Evolutionary conservation across 2,797 vertebrate genomes (phyloP).

Genomic region (Acipenser transmontanus): DNA sequence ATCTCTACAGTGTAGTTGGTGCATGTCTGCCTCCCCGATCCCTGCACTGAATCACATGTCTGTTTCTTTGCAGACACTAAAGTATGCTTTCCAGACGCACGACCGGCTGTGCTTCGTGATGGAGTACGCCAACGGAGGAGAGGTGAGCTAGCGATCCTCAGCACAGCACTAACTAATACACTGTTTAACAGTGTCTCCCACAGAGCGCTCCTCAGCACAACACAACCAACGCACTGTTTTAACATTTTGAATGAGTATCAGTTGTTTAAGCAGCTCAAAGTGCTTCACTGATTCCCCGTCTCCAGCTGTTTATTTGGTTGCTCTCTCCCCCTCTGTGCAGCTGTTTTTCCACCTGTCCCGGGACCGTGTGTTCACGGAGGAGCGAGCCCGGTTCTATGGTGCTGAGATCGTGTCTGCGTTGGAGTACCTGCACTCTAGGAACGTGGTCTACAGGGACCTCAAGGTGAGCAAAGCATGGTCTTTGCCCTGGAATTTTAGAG

Average conservation of each 20-base stretch:
- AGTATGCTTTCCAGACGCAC: conserved; percentile 91
- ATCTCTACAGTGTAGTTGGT: too few relatives aligned
- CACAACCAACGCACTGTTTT: too few relatives aligned
- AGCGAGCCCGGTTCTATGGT: conserved; percentile 85
- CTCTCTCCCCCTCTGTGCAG: conserved; percentile 23
- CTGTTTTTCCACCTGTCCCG: conserved; percentile 91
- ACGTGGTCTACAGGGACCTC: conserved; percentile 90
- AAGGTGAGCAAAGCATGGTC: conserved; percentile 61
- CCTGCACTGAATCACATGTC: too few relatives aligned
- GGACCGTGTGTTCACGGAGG: conserved; percentile 87
- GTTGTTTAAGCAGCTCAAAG: too few relatives aligned
- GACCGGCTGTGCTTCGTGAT: conserved; percentile 94
- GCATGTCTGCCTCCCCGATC: too few relatives aligned
- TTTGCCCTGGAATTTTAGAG: background rate
- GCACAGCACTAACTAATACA: background rate
- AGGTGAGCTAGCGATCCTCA: conserved; percentile 57
- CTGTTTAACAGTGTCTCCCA: background rate
- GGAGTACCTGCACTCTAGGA: conserved; percentile 85
- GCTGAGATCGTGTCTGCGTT: conserved; percentile 91
- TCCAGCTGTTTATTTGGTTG: background rate
- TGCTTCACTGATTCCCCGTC: too few relatives aligned
- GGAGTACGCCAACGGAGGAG: conserved; percentile 95
- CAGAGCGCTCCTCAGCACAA: too few relatives aligned
- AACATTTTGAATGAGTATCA: too few relatives aligned
- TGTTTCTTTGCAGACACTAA: conserved; percentile 67